Evolutionary conservation across 2,888 invertebrate genomes (phyloP).

Genomic region (Caenorhabditis panamensis): DNA sequence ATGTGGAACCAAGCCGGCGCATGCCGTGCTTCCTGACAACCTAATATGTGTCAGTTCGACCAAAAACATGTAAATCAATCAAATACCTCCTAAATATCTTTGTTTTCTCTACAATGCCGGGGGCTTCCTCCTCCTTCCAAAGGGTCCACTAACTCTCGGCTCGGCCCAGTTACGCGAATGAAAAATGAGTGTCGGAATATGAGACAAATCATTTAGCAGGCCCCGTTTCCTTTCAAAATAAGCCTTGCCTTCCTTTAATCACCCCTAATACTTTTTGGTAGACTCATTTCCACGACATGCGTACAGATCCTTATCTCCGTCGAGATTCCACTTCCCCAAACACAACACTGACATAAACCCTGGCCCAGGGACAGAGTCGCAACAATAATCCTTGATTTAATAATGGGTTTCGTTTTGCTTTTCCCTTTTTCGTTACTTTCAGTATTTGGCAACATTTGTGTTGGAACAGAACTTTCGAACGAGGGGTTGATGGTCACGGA

Average conservation of each 20-base stretch:
- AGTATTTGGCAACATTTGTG: neutral
- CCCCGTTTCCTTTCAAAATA: slow-evolving; percentile 37
- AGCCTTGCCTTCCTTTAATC: slow-evolving; percentile 57
- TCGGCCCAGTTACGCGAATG: slow-evolving; percentile 38
- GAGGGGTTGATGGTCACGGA: neutral
- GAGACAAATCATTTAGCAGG: slow-evolving; percentile 61
- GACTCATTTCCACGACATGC: slow-evolving; percentile 62
- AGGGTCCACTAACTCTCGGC: neutral
- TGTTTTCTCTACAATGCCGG: slow-evolving; percentile 35
- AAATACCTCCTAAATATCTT: slow-evolving; percentile 48
- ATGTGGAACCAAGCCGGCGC: slow-evolving; percentile 14
- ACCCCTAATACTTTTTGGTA: slow-evolving; percentile 61
- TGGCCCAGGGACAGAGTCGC: slow-evolving; percentile 2
- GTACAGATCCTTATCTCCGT: slow-evolving; percentile 59
- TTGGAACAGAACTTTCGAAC: neutral
- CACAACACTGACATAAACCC: slow-evolving; percentile 51
- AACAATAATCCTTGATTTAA: slow-evolving; percentile 63
- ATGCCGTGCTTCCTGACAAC: slow-evolving; percentile 63
- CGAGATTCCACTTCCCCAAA: slow-evolving; percentile 38
- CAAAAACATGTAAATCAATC: slow-evolving; percentile 65
- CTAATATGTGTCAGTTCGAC: slow-evolving; percentile 63
- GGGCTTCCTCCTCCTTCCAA: neutral
- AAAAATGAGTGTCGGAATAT: slow-evolving; percentile 60
- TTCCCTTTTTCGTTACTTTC: slow-evolving; percentile 1
- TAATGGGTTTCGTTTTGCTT: slow-evolving; percentile 43